Evolutionary conservation across 2,113 vertebrate genomes (phyloP), one percentile per base, ranked within the genome.

Genomic region (Paracanthobrama guichenoti): DNA sequence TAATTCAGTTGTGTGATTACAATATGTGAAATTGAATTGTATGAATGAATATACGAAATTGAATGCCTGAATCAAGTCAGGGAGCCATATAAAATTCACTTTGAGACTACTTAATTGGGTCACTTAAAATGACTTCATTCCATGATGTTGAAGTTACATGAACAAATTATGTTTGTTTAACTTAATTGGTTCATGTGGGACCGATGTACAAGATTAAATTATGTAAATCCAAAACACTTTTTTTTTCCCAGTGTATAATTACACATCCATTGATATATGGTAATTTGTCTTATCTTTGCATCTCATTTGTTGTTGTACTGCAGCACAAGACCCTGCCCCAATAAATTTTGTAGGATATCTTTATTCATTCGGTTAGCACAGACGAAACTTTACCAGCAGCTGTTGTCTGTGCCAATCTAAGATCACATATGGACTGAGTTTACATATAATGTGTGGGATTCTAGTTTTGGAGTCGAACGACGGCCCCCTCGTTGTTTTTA

Each of bases 401-500:
- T 50, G 59, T 69, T 71, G 79, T 24, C 24, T 66, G 44, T 81
- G 79, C 26, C 42, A 67, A 50, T 67, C 79, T 31, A 31, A 14
- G 44, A 26, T 5, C 78, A 80, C 78, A 48, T 55, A 59, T 28
- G 44, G 73, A 20, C 16, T 28, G 69, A 46, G 44, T 67, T 67
- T 26, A 50, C 44, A 50, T 44, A 22, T 55, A 73, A 79, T 24
- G 53, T 85, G 55, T 80, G 59, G 57, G 69, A 72, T 81, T 85
- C 72, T 72, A 48, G 67, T 39, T 85, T 79, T 81, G 77, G 84
- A 85, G 78, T 59, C 18, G 46, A 71, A 42, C 46, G 22, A 44
- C 78, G 2, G 35, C 84, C 84, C 78, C 84, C 84, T 60, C 77
- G 11, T 59, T 81, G 78, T 71, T 85, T 74, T 80, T 75, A 80